phyloP scores from a whole-genome alignment of 2,113 vertebrate species.

The Loxodonta africana region DNA sequence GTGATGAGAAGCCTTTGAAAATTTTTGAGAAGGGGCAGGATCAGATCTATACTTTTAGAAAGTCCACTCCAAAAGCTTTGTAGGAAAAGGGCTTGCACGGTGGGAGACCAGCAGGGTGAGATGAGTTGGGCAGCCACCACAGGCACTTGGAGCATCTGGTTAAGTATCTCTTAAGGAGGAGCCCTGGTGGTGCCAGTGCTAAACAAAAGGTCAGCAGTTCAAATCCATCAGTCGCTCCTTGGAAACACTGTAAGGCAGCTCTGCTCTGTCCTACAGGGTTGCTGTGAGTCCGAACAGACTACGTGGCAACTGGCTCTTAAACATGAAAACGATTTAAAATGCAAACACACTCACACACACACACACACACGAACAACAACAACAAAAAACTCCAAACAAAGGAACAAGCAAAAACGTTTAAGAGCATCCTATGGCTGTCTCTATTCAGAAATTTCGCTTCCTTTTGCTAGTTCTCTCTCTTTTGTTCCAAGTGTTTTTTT shows the following conservation, averaged over 20 bases:
- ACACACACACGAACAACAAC: neutral
- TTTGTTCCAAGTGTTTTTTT: neutral
- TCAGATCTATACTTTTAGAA: neutral
- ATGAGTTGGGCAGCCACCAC: neutral
- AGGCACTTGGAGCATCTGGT: too few species aligned
- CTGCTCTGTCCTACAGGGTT: too few species aligned
- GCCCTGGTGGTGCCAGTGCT: too few species aligned
- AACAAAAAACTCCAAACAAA: neutral
- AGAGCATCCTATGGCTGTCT: neutral
- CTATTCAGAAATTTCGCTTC: neutral
- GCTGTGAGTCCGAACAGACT: too few species aligned
- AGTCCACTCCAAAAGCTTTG: neutral
- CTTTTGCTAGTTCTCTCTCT: neutral
- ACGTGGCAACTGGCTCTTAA: too few species aligned
- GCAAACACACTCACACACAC: neutral
- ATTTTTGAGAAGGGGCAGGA: neutral
- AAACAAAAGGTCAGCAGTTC: too few species aligned
- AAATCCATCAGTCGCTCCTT: too few species aligned
- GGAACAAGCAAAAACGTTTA: neutral
- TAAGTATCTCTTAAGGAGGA: neutral
- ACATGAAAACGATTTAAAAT: slow-evolving; percentile 43
- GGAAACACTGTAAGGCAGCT: too few species aligned
- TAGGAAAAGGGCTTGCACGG: neutral
- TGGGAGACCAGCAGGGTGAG: neutral
- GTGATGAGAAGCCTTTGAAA: neutral